Evolutionary conservation across 2,797 vertebrate genomes (phyloP).

Genomic region (Rhodeus uyekii): DNA sequence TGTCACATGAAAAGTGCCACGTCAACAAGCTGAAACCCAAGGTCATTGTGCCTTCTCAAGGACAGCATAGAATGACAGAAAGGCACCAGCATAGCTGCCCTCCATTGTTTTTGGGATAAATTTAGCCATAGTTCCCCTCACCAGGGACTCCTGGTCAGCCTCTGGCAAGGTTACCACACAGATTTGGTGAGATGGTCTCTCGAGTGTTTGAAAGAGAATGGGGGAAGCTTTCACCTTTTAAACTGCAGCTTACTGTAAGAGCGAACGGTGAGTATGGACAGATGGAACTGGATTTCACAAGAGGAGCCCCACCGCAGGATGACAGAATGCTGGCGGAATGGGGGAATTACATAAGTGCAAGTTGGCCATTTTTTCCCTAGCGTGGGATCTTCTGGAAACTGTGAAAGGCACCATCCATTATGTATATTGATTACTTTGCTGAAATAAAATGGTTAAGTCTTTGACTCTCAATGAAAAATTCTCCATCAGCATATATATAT

Average conservation of each 20-base stretch:
- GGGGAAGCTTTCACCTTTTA: background rate
- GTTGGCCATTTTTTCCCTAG: conserved; percentile 5
- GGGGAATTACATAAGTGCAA: conserved; percentile 34
- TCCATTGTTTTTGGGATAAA: conserved; percentile 39
- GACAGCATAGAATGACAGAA: conserved; percentile 40
- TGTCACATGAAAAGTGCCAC: conserved; percentile 42
- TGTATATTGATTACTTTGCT: background rate
- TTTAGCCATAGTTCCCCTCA: conserved; percentile 45
- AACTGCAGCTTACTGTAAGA: conserved; percentile 2
- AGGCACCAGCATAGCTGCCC: conserved; percentile 30
- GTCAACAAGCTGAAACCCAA: conserved; percentile 50
- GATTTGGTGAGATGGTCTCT: conserved; percentile 35
- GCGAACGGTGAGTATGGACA: conserved; percentile 21
- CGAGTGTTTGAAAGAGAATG: conserved; percentile 4
- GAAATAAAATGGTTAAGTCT: background rate
- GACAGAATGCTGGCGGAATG: background rate
- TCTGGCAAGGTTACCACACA: conserved; percentile 46
- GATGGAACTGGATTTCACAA: conserved; percentile 38
- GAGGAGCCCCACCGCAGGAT: conserved; percentile 29
- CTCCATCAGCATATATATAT: background rate
- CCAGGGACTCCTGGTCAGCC: conserved; percentile 34
- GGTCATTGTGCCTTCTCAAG: conserved; percentile 44
- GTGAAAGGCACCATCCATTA: background rate
- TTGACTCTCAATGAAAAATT: background rate
- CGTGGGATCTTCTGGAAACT: background rate